Percentiles rank a stretch among this genome's conserved stretches.
Conservation (phyloP, 2,113 vertebrate genomes). For the Galbula dea region DNA sequence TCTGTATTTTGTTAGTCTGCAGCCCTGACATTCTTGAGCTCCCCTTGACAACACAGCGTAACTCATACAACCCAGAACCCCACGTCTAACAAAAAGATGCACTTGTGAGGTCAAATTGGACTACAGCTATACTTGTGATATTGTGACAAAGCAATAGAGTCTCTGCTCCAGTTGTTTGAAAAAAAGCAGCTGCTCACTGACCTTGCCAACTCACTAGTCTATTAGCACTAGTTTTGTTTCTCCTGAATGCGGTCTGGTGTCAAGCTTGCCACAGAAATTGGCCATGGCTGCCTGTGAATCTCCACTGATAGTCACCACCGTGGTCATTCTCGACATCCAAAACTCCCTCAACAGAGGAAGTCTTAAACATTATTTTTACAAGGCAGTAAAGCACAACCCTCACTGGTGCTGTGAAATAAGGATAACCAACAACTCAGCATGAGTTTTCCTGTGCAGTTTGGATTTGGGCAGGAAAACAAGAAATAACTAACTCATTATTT, state of each 20-base stretch:
- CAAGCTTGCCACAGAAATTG: neutral
- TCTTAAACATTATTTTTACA: neutral
- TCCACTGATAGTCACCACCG: rapidly evolving
- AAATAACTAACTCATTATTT: neutral
- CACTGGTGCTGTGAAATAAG: neutral
- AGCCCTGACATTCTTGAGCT: neutral
- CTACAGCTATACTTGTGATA: neutral
- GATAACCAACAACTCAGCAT: neutral
- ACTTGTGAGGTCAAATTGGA: neutral
- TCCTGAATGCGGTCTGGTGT: neutral
- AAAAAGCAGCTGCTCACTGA: neutral
- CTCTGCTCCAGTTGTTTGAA: neutral
- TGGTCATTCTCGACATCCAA: neutral
- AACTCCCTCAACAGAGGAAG: rapidly evolving
- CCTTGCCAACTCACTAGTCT: neutral
- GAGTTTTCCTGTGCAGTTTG: neutral
- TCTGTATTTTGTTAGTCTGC: neutral
- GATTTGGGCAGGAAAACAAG: neutral
- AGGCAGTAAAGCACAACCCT: neutral
- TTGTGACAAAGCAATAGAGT: neutral
- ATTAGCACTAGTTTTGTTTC: neutral
- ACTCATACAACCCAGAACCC: neutral
- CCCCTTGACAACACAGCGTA: neutral
- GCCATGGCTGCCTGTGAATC: neutral
- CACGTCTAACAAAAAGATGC: neutral